Evolutionary conservation across 2,888 invertebrate species (phyloP).

Genomic region (Aphodius granarius): DNA sequence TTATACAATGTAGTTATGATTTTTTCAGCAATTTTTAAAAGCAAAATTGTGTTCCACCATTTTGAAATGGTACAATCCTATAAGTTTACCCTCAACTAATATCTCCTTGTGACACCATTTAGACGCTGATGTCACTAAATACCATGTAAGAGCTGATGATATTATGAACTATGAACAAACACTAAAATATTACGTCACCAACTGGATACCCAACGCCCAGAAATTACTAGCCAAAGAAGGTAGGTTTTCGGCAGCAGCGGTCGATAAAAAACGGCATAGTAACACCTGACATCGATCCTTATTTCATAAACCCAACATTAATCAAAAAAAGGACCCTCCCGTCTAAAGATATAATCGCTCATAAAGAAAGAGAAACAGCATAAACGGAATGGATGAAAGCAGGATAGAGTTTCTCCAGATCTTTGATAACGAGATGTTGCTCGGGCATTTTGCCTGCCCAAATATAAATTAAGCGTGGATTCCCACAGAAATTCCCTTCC

Average conservation of each 20-base stretch:
- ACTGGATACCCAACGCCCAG: too few relatives aligned
- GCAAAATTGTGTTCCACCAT: too few relatives aligned
- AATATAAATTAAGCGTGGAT: slow-evolving; percentile 37
- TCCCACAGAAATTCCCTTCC: slow-evolving; percentile 33
- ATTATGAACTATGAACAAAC: too few relatives aligned
- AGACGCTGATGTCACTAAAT: too few relatives aligned
- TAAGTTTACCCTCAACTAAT: too few relatives aligned
- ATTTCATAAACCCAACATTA: slow-evolving; percentile 37
- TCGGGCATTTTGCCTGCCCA: slow-evolving; percentile 26
- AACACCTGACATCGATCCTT: slow-evolving; percentile 37
- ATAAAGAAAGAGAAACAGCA: background rate
- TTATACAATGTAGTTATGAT: background rate
- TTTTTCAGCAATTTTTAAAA: background rate
- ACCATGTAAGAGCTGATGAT: too few relatives aligned
- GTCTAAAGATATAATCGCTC: slow-evolving; percentile 31
- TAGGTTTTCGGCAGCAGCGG: background rate
- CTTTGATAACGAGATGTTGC: slow-evolving; percentile 27
- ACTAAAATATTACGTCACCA: too few relatives aligned
- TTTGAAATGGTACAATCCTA: too few relatives aligned
- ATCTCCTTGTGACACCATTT: too few relatives aligned
- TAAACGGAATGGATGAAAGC: slow-evolving; percentile 23
- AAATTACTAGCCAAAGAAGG: background rate
- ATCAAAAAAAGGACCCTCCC: slow-evolving; percentile 36
- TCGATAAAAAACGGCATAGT: slow-evolving; percentile 27
- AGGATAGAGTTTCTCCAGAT: slow-evolving; percentile 25